A percentile compares a stretch with the other conserved stretches of the same genome.
Evolutionary conservation across 2,888 invertebrate species (phyloP).

Genomic region (Melanotus villosus): DNA sequence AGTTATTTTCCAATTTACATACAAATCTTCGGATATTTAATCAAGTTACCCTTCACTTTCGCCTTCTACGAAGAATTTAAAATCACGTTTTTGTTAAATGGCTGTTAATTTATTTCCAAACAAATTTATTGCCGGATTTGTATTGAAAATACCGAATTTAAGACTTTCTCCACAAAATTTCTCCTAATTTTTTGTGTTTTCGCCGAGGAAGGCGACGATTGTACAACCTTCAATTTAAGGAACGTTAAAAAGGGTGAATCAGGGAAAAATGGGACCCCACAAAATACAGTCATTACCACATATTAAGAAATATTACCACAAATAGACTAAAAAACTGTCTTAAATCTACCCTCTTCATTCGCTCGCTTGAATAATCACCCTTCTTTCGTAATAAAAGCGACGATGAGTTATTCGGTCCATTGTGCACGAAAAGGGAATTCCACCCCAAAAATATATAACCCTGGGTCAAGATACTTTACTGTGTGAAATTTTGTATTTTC

Average conservation of each 20-base stretch:
- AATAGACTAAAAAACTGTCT: slow-evolving; percentile 59
- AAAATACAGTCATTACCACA: slow-evolving; percentile 60
- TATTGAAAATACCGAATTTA: not conserved
- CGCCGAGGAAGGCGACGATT: too few species aligned
- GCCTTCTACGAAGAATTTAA: slow-evolving; percentile 11
- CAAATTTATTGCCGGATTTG: not conserved
- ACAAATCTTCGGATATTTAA: slow-evolving; percentile 16
- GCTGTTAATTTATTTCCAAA: not conserved
- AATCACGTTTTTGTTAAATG: not conserved
- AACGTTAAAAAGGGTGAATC: not conserved
- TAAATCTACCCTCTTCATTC: slow-evolving; percentile 56
- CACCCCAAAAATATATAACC: slow-evolving; percentile 38
- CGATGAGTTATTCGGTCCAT: slow-evolving; percentile 16
- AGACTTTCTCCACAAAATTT: too few species aligned
- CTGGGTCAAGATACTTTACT: slow-evolving; percentile 56
- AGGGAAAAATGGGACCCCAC: not conserved
- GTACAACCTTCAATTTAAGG: not conserved
- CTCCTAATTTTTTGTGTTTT: too few species aligned
- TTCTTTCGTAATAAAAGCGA: not conserved
- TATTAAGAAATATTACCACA: slow-evolving; percentile 66
- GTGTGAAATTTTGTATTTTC: slow-evolving; percentile 65
- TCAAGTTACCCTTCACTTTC: slow-evolving; percentile 26
- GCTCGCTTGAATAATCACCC: slow-evolving; percentile 29
- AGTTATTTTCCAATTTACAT: slow-evolving; percentile 12
- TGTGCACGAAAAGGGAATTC: slow-evolving; percentile 38